Evolutionary conservation across 2,113 vertebrate genomes (phyloP).

Genomic region (Ploceus nigricollis): DNA sequence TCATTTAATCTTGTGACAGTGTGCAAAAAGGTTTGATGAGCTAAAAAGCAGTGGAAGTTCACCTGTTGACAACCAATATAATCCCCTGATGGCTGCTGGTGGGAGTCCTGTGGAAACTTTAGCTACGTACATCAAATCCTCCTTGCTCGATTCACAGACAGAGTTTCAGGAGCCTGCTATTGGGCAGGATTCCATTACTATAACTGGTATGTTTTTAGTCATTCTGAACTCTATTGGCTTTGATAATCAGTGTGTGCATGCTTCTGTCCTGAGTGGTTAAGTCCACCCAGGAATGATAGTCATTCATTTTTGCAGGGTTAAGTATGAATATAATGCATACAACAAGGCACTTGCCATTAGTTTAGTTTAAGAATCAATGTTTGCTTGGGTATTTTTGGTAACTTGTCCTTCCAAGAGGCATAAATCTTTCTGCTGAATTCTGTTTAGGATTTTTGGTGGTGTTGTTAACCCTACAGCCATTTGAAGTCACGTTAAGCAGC

Average conservation of each 20-base stretch:
- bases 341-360: neutral
- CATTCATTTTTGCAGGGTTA: neutral
- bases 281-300: neutral
- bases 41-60: conserved; percentile 85
- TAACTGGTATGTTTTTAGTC: conserved; percentile 74
- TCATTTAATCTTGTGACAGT: conserved; percentile 75
- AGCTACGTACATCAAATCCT: conserved; percentile 82
- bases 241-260: neutral
- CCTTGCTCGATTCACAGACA: conserved; percentile 74
- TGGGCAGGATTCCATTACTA: conserved; percentile 77
- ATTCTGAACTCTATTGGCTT: conserved; percentile 6
- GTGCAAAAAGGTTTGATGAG: conserved; percentile 92
- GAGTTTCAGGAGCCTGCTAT: conserved; percentile 73
- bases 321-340: neutral
- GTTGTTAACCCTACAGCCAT: neutral
- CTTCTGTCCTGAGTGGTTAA: neutral
- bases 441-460: neutral
- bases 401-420: neutral
- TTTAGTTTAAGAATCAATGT: neutral
- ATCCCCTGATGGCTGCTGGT: conserved; percentile 75
- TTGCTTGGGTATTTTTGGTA: neutral
- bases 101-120: conserved; percentile 79
- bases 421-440: neutral
- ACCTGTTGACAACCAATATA: conserved; percentile 88
- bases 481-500: neutral